Percentiles rank a stretch among this genome's conserved stretches.
Conservation (phyloP, 2,113 vertebrate species). For the Acanthisitta chloris region DNA sequence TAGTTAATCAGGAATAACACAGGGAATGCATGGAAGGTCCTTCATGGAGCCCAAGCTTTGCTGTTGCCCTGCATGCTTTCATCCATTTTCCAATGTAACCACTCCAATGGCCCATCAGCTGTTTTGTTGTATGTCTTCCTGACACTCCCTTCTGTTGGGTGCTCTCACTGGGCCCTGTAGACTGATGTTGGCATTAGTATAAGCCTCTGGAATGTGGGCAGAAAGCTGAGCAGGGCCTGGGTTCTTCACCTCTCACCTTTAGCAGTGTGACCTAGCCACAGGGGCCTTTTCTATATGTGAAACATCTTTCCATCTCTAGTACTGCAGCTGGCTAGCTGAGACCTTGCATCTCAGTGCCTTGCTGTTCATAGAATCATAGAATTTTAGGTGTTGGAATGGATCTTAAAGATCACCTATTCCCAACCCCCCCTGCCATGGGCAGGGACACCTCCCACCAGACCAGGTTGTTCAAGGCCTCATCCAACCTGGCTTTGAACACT, state of each 20-base stretch:
- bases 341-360: background rate
- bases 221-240: background rate
- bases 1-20: background rate
- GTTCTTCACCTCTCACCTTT: background rate
- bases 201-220: background rate
- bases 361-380: too few relatives aligned
- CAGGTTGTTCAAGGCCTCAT: too few relatives aligned
- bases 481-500: too few relatives aligned
- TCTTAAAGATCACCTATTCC: too few relatives aligned
- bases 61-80: background rate
- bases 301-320: background rate
- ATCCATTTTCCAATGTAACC: background rate
- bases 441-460: too few relatives aligned
- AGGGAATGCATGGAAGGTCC: background rate
- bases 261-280: background rate
- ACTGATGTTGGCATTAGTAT: fast-evolving
- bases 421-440: too few relatives aligned
- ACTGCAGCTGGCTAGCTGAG: background rate
- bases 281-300: background rate
- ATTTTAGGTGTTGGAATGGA: too few relatives aligned
- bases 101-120: too few relatives aligned
- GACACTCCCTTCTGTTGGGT: background rate
- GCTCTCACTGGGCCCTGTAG: fast-evolving
- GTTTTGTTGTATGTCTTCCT: background rate
- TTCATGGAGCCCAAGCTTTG: background rate